These are phyloP conservation scores for Silurus meridionalis DNA, from an alignment of 2,113 vertebrate genomes.

Conservation along the genomic window DNA sequence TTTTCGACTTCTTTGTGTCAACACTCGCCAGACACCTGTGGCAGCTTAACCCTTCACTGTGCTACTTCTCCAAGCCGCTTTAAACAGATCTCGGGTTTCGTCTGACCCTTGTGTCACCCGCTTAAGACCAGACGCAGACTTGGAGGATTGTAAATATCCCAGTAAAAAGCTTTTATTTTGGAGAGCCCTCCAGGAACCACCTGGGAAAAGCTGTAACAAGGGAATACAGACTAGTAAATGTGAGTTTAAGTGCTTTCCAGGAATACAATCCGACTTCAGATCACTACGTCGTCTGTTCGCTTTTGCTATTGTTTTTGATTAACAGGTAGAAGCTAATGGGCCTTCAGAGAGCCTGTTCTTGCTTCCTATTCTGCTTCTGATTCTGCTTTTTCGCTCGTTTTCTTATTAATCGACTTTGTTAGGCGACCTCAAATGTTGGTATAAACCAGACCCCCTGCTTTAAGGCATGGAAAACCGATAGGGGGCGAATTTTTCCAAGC, in stretches of 20 bases:
- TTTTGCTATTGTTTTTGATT: constrained; percentile 25
- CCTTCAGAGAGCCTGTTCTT: neutral
- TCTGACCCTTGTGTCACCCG: constrained; percentile 36
- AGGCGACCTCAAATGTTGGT: neutral
- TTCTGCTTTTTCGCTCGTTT: neutral
- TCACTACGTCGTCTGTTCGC: neutral
- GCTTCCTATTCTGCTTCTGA: neutral
- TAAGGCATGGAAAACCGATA: constrained; percentile 7
- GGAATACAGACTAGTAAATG: constrained; percentile 2
- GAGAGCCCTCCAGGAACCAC: neutral
- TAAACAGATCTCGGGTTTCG: constrained; percentile 21
- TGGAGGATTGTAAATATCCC: constrained; percentile 33
- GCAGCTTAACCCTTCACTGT: constrained; percentile 16
- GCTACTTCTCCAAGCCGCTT: neutral
- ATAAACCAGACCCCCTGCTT: neutral
- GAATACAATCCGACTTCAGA: neutral
- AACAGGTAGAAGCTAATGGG: constrained; percentile 6
- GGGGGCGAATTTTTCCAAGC: neutral
- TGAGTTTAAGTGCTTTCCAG: constrained; percentile 15
- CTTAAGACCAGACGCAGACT: neutral
- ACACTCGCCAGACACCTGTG: constrained; percentile 26
- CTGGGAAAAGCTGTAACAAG: neutral
- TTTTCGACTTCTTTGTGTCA: neutral
- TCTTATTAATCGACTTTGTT: neutral
- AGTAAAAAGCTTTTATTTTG: constrained; percentile 32